These are phyloP conservation scores for Phrynocephalus forsythii DNA, from an alignment of 2,797 vertebrate genomes.

Conservation along the genomic window DNA sequence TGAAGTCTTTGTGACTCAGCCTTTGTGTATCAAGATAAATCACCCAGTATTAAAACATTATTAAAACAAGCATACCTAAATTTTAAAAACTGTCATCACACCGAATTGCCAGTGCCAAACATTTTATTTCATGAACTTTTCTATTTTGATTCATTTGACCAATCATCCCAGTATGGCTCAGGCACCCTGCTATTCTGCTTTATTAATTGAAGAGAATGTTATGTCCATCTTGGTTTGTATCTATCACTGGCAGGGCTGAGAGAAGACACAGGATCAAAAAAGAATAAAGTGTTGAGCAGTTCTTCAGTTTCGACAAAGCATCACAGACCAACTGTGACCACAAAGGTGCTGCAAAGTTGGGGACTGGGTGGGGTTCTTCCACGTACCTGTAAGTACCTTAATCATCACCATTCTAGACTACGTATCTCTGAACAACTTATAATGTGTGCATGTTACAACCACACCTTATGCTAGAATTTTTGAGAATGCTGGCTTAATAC, in stretches of 20 bases:
- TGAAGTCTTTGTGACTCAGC: constrained; percentile 9
- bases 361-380: background rate
- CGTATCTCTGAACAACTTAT: background rate
- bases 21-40: background rate
- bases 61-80: constrained; percentile 11
- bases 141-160: constrained; percentile 12
- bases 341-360: too few relatives aligned
- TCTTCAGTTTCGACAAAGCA: background rate
- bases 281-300: background rate
- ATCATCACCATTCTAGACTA: background rate
- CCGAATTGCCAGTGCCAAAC: background rate
- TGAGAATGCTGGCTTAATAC: background rate
- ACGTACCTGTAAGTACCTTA: background rate
- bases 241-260: background rate
- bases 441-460: background rate
- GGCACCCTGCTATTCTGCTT: background rate
- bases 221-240: background rate
- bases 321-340: too few relatives aligned
- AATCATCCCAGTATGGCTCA: background rate
- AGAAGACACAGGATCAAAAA: background rate
- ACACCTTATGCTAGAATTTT: background rate
- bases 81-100: constrained; percentile 27
- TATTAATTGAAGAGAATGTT: background rate
- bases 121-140: constrained; percentile 19
- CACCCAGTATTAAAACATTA: constrained; percentile 15